A percentile compares a stretch with the other conserved stretches of the same genome.
phyloP scores from a whole-genome alignment of 2,797 vertebrate genomes.

The Sebastes flavidus region DNA sequence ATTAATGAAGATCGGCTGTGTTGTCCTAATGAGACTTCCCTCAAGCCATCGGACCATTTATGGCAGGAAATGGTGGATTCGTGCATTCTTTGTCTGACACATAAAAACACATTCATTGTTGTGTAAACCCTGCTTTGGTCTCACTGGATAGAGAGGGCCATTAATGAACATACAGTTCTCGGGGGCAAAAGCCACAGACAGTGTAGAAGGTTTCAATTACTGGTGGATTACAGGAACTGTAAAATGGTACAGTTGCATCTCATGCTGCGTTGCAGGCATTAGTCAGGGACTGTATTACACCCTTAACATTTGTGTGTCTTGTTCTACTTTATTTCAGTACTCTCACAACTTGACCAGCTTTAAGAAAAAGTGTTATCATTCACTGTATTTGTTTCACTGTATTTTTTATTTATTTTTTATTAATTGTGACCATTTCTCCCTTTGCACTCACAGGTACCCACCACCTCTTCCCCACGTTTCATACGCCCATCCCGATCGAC shows the following conservation, averaged over 20 bases:
- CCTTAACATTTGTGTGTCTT: background rate
- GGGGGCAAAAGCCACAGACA: slow-evolving; percentile 51
- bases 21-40: slow-evolving; percentile 73
- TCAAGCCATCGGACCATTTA: slow-evolving; percentile 69
- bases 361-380: slow-evolving; percentile 69
- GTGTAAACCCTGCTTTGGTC: slow-evolving; percentile 63
- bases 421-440: background rate
- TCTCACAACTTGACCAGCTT: slow-evolving; percentile 45
- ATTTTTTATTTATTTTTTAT: background rate
- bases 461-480: slow-evolving; percentile 93
- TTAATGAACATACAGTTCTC: slow-evolving; percentile 61
- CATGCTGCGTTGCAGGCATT: slow-evolving; percentile 37
- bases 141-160: slow-evolving; percentile 43
- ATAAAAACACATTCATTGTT: slow-evolving; percentile 71
- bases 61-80: slow-evolving; percentile 76
- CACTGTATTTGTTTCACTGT: background rate
- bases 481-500: slow-evolving; percentile 94
- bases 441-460: slow-evolving; percentile 86
- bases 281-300: background rate
- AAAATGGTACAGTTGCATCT: slow-evolving; percentile 47
- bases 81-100: slow-evolving; percentile 68
- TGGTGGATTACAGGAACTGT: slow-evolving; percentile 66
- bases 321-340: background rate
- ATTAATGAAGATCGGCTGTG: slow-evolving; percentile 72
- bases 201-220: slow-evolving; percentile 70